These are phyloP conservation scores for Baccha elongata DNA, from an alignment of 2,888 invertebrate species.

Conservation along the genomic window DNA sequence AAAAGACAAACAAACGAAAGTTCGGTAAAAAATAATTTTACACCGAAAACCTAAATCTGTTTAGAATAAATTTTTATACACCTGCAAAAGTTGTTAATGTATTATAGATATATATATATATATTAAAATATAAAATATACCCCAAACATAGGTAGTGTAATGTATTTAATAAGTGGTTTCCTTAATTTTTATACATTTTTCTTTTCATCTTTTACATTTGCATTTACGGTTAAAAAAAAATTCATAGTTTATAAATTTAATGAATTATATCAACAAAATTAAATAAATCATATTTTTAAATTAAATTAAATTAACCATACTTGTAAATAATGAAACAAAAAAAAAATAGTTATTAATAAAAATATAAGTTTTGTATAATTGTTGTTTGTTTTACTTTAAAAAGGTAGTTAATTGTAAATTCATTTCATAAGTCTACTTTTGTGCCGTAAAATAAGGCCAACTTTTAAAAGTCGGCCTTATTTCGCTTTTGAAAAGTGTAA, in stretches of 20 bases:
- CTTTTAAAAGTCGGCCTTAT: too few relatives aligned
- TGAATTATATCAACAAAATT: constrained; percentile 17
- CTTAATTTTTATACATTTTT: constrained; percentile 31
- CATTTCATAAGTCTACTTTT: background rate
- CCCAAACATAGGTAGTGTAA: constrained; percentile 64
- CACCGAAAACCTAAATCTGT: constrained; percentile 24
- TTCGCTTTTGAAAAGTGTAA: too few relatives aligned
- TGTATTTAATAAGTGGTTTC: constrained; percentile 55
- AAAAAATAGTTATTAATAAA: constrained; percentile 8
- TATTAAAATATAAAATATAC: constrained; percentile 24
- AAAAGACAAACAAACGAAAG: constrained; percentile 15
- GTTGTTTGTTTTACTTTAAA: background rate
- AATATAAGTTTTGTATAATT: constrained; percentile 25
- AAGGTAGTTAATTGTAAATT: background rate
- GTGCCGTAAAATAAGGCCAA: too few relatives aligned
- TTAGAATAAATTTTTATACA: constrained; percentile 49
- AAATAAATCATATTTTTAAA: constrained; percentile 7
- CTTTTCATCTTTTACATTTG: constrained; percentile 45
- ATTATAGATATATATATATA: constrained; percentile 61
- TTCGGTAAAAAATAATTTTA: constrained; percentile 41
- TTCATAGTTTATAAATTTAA: constrained; percentile 41
- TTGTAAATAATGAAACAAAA: constrained; percentile 19
- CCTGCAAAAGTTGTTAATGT: constrained; percentile 50
- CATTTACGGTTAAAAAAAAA: constrained; percentile 56
- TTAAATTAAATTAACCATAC: constrained; percentile 13